Conservation (phyloP, 2,797 vertebrate genomes). For the Tamandua tetradactyla region DNA sequence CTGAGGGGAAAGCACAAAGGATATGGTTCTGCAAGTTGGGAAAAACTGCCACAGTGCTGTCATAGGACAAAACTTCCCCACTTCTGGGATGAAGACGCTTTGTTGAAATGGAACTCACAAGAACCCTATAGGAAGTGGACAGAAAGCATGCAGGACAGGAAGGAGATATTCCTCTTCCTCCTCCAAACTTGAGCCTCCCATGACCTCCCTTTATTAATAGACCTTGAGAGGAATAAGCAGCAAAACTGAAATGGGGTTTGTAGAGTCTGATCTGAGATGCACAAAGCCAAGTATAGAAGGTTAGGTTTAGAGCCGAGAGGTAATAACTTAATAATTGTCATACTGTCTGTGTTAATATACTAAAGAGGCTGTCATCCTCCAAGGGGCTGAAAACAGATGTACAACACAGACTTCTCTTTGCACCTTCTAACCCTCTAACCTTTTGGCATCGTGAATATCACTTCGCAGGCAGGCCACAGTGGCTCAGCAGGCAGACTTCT, state of each 20-base stretch:
- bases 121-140: neutral
- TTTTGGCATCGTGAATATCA: neutral
- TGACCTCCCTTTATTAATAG: neutral
- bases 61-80: neutral
- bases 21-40: neutral
- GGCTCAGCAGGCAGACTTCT: no score
- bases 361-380: neutral
- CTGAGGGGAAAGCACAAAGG: neutral
- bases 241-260: neutral
- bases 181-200: neutral
- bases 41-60: neutral
- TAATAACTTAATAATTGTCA: neutral
- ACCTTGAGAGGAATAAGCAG: neutral
- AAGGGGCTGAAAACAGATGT: neutral
- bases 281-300: neutral
- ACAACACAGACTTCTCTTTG: neutral
- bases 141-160: neutral
- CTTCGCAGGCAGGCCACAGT: no score
- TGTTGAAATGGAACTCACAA: neutral
- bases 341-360: neutral
- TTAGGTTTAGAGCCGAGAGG: neutral
- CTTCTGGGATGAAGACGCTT: neutral
- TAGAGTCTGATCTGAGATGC: neutral
- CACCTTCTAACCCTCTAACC: neutral
- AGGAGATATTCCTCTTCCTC: neutral